Evolutionary conservation across 2,797 vertebrate species (phyloP), one percentile per base, ranked within the genome.

Genomic region (Leontocebus nigricollis): DNA sequence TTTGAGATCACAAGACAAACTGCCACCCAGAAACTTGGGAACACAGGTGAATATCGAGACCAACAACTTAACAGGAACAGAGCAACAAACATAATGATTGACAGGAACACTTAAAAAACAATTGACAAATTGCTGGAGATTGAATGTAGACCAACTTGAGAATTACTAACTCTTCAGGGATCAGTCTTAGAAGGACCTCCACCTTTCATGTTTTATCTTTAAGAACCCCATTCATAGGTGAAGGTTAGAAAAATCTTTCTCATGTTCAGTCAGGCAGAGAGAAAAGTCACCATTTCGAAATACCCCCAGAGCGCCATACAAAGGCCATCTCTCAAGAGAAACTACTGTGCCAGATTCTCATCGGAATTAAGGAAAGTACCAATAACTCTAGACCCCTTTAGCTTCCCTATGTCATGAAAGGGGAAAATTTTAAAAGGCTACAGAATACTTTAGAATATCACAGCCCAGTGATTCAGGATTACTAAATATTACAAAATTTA

Each of bases 21-120:
- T 6, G 7, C 10, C 46, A 52, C 0, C 57, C 22, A 13, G 14
- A 64, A 15, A 6, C n/a, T 10, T 14, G 36, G 17, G 41, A 22
- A 83, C 5, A 15, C 6, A 8, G 24, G 50, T n/a, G 20, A 61
- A 33, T 20, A 9, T 4, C 36, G 61, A 6, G 13, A 80, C 26
- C 22, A 5, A 30, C 11, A 85, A 41, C 13, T 27, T 6, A 22
- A 9, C 14, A 9, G 70, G 27, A 41, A 27, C n/a, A 36, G 48
- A 52, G 36, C 36, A 10, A 8, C 11, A 6, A 36, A 33, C 2
- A 3, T 7, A 33, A 33, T 14, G 2, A 44, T 1, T 5, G 26
- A 5, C 41, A n/a, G 48, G 4, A 41, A 93, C 22, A 8, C 5
- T 39, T 7, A 22, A 41, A 57, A 48, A 26, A 22, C 44, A 67